Base-by-base conservation (phyloP, 2,888 invertebrate species). In the Tenthredo livida region DNA sequence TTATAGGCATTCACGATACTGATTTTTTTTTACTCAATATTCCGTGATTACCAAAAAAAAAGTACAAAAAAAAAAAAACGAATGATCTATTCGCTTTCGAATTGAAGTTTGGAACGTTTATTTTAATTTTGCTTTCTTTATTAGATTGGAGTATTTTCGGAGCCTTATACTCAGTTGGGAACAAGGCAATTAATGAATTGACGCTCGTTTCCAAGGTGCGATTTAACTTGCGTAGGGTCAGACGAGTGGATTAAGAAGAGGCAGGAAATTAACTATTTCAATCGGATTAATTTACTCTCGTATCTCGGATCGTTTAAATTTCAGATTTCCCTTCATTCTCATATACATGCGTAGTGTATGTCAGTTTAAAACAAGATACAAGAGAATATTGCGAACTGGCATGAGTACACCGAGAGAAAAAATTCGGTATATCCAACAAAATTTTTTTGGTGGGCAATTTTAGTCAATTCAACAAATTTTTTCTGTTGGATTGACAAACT, bases 201-300 rank as follows among this genome's bases (percentile, higher is more conserved):
- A 25, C 54, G 17, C 54, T 50, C 77, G 29, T 25, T 77, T n/a
- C 77, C n/a, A 77, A 25, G 54, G 17, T 54, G 33, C 47, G 77
- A n/a, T n/a, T 50, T 50, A 77, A 54, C 37, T 77, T 54, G 47
- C 29, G 77, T 50, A 73, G 72, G 72, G 33, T 67, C 67, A 21
- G 43, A 75, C 75, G 75, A 75, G 47, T 47, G 75, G 47, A 47
- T 75, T 15, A 29, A 72, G 47, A 75, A 47, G 40, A 43, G 75
- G 47, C 43, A 75, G 75, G 43, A 43, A n/a, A 75, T 50, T 54
- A 77, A 29, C 77, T 75, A 25, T 75, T 47, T 47, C 47, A 75
- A 43, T 75, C 37, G 12, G 47, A 47, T 47, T 75, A 47, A 75
- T 75, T 75, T 25, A 75, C 47, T 75, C 43, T 21, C 25, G 70